Percentiles rank a stretch among this genome's conserved stretches.
Evolutionary conservation across 2,888 invertebrate species (phyloP).

Genomic region (Cyclophora punctaria): DNA sequence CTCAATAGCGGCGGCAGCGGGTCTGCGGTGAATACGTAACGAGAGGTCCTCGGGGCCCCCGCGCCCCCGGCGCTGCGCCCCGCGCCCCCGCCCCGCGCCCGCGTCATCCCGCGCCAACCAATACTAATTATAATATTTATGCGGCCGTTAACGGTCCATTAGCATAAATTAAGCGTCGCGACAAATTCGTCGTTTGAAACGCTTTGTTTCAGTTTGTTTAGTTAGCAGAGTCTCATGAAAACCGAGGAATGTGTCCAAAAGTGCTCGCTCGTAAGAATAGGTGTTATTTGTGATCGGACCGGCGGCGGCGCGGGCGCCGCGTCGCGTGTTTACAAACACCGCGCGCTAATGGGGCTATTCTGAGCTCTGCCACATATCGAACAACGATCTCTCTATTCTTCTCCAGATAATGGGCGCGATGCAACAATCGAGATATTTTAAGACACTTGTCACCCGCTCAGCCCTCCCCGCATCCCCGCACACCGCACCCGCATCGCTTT

Average conservation of each 20-base stretch:
- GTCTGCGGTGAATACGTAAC: constrained; percentile 19
- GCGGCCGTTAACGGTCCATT: constrained; percentile 56
- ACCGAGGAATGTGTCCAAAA: constrained; percentile 41
- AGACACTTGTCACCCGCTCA: neutral
- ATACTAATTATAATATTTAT: constrained; percentile 45
- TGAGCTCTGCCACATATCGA: constrained; percentile 18
- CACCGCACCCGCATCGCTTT: too few species aligned
- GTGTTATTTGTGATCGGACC: constrained; percentile 19
- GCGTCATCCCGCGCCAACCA: constrained; percentile 23
- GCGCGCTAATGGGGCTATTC: constrained; percentile 57
- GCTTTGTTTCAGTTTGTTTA: constrained; percentile 41
- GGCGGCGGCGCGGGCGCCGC: constrained; percentile 19
- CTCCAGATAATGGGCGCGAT: constrained; percentile 12
- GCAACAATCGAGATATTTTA: neutral
- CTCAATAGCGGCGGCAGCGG: constrained; percentile 15
- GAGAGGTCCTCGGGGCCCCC: constrained; percentile 6
- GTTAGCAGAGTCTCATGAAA: constrained; percentile 33
- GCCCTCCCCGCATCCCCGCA: too few species aligned
- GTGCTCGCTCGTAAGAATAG: constrained; percentile 17
- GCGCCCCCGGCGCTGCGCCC: constrained; percentile 1
- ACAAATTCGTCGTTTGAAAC: constrained; percentile 42
- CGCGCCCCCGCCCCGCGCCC: constrained; percentile 6
- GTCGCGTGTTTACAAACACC: constrained; percentile 55
- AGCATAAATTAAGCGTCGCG: constrained; percentile 57
- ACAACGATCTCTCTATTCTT: constrained; percentile 18